Evolutionary conservation across 1,140 invertebrate genomes (phyloP), one percentile per base, ranked within the genome.

Genomic region (Hylaeus volcanicus): DNA sequence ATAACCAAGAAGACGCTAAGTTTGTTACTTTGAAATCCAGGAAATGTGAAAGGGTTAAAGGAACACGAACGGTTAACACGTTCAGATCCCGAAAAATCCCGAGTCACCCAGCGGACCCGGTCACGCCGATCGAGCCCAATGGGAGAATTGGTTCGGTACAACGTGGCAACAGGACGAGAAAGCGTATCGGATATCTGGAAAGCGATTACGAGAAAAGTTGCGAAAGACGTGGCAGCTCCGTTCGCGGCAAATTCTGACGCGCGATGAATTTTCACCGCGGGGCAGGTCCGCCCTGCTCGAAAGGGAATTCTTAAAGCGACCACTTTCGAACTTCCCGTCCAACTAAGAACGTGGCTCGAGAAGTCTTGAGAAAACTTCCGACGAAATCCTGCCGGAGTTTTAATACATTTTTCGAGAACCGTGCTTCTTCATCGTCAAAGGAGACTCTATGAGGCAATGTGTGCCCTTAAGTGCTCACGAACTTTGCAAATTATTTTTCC

Each of bases 241-340:
- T 70, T 70, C 68, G 56, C 60, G 56, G 56, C 48, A 64, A 72
- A 55, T 51, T 55, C 58, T 53, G 39, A 53, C 68, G 58, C 69
- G 69, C 63, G 53, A 65, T 79, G 70, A 79, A 79, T 79, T 74
- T 51, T 79, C 77, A 63, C 51, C 41, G 55, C 77, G 77, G 60
- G 48, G 26, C 64, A 74, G 45, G 64, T 72, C 77, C 9, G 26
- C 12, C 9, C 45, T 26, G 9, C 58, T 15, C 55, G 51, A 79
- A 74, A 74, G 77, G 74, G 77, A 79, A 79, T 79, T 79, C 61
- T 79, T 79, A 79, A 79, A 74, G 51, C 70, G 70, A 58, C 61
- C 60, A 74, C 61, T 79, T 79, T 56, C 61, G 12, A 79, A 79
- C 77, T 79, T 55, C 41, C 26, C 61, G n/a, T 45, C 41, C 61